Evolutionary conservation across 2,888 invertebrate species (phyloP).

Genomic region (Lacanobia wlatinum): DNA sequence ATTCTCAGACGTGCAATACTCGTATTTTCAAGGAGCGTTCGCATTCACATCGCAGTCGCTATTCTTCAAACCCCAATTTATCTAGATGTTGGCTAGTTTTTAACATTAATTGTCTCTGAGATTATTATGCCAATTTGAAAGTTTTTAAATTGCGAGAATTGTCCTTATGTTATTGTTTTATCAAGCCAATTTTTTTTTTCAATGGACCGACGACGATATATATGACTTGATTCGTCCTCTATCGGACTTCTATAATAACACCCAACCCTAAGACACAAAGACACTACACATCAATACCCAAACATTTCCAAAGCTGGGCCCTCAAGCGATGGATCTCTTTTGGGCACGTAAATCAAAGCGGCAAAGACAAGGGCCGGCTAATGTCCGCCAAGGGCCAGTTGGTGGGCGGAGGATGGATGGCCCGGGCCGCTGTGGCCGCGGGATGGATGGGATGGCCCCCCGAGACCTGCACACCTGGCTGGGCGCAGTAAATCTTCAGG

Average conservation of each 20-base stretch:
- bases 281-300: constrained; percentile 50
- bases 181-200: no score
- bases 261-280: constrained; percentile 4
- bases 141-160: no score
- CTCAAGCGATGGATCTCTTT: constrained; percentile 82
- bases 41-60: no score
- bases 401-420: constrained; percentile 65
- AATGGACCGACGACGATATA: no score
- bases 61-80: no score
- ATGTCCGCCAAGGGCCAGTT: constrained; percentile 75
- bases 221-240: no score
- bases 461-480: constrained; percentile 66
- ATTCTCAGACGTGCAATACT: no score
- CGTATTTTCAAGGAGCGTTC: no score
- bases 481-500: constrained; percentile 64
- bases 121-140: no score
- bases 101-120: no score
- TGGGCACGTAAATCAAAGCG: constrained; percentile 86
- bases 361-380: constrained; percentile 84
- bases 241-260: background rate
- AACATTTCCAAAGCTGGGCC: constrained; percentile 67
- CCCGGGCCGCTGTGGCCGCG: constrained; percentile 50
- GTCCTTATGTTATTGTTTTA: background rate
- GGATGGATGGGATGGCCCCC: constrained; percentile 63
- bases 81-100: no score